These are phyloP conservation scores for Phaethornis superciliosus DNA, from an alignment of 2,113 vertebrate genomes.

Conservation along the genomic window DNA sequence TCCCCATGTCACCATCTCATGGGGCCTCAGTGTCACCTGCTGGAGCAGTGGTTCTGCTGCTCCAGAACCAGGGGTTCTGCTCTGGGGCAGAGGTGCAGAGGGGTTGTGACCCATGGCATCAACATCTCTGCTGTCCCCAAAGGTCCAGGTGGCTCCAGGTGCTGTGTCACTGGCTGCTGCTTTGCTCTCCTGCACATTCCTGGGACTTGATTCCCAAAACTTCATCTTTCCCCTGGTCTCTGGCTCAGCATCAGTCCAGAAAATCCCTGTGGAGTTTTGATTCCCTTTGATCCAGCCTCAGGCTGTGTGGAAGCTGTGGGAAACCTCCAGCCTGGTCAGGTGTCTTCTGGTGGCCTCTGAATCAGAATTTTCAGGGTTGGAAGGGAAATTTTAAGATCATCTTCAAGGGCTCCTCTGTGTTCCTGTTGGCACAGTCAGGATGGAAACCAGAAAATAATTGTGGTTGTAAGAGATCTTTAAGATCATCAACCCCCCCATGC, in stretches of 20 bases:
- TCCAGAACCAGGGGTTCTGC: too few relatives aligned
- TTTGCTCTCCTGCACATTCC: fast-evolving
- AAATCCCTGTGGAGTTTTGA: background rate
- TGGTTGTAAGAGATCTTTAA: too few relatives aligned
- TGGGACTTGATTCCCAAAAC: background rate
- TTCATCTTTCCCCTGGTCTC: background rate
- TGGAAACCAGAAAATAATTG: too few relatives aligned
- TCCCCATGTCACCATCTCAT: fast-evolving
- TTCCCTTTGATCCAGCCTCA: background rate
- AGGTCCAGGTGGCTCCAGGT: too few relatives aligned
- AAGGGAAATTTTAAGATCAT: too few relatives aligned
- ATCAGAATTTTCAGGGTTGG: too few relatives aligned
- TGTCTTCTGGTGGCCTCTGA: background rate
- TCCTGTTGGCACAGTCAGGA: too few relatives aligned
- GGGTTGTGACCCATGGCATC: background rate
- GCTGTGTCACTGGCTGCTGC: background rate
- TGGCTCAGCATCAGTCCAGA: background rate
- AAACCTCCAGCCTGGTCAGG: background rate
- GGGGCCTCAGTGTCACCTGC: background rate
- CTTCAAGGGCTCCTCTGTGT: too few relatives aligned
- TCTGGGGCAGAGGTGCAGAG: too few relatives aligned
- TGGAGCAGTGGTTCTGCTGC: too few relatives aligned
- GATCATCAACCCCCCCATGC: too few relatives aligned
- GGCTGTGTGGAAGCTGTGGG: background rate
- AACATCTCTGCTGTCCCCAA: background rate